A percentile compares a stretch with the other conserved stretches of the same genome.
Conservation (phyloP, 2,113 vertebrate genomes). For the Periophthalmodon schlosseri region DNA sequence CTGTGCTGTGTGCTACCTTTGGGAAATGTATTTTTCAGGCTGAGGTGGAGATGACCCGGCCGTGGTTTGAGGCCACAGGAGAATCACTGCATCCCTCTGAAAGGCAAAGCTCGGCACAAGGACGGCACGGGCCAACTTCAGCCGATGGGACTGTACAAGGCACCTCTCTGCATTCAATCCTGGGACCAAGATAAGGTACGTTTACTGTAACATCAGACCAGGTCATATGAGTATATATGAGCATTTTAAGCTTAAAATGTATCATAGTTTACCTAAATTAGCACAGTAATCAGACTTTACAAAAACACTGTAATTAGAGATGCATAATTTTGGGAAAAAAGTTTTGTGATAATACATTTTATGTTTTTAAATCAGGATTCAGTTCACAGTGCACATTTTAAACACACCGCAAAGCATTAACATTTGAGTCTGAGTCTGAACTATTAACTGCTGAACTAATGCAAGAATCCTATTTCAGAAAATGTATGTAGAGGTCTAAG, state of each 20-base stretch:
- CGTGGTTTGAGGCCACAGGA: constrained; percentile 38
- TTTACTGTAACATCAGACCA: background rate
- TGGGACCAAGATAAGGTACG: background rate
- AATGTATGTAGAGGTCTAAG: too few relatives aligned
- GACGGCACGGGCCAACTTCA: constrained; percentile 11
- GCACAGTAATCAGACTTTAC: background rate
- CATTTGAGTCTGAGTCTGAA: background rate
- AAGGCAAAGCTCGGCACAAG: constrained; percentile 34
- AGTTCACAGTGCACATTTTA: too few relatives aligned
- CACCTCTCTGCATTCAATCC: constrained; percentile 2
- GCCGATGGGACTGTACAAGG: constrained; percentile 1
- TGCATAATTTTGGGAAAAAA: too few relatives aligned
- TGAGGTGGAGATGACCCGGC: constrained; percentile 35
- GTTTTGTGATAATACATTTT: too few relatives aligned
- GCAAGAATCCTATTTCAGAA: too few relatives aligned
- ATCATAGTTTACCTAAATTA: background rate
- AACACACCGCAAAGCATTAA: too few relatives aligned
- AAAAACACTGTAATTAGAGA: background rate
- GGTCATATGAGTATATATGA: background rate
- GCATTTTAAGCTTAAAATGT: background rate
- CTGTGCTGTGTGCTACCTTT: constrained; percentile 50
- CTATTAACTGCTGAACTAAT: too few relatives aligned
- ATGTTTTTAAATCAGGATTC: too few relatives aligned
- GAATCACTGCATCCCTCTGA: constrained; percentile 35
- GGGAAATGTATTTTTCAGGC: constrained; percentile 63